These are phyloP conservation scores for Marisa cornuarietis DNA, from an alignment of 1,140 invertebrate genomes.

Conservation along the genomic window DNA sequence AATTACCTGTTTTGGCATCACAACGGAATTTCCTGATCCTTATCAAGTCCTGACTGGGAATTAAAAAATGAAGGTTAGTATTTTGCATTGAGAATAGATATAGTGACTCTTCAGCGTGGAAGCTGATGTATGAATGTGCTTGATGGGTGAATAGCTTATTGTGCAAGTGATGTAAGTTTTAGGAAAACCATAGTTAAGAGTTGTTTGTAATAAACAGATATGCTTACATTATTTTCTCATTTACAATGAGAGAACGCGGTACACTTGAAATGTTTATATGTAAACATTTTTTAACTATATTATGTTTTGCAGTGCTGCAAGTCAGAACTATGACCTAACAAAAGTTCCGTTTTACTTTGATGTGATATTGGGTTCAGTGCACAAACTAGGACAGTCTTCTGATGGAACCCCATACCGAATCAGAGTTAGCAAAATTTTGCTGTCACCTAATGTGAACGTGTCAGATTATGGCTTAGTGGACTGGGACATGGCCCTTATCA, in stretches of 20 bases:
- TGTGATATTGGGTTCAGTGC: slow-evolving; percentile 16
- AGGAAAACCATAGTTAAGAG: no score
- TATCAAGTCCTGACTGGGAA: no score
- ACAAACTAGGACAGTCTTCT: neutral
- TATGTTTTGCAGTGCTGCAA: slow-evolving; percentile 1
- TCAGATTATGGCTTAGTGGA: slow-evolving; percentile 69
- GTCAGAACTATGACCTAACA: slow-evolving; percentile 1
- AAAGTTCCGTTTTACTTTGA: slow-evolving; percentile 17
- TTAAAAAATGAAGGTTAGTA: no score
- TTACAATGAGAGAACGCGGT: neutral
- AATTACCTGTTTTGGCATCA: no score
- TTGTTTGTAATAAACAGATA: neutral
- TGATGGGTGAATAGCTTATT: neutral
- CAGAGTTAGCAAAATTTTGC: neutral
- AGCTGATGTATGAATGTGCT: neutral
- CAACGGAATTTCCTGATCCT: no score
- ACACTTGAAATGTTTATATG: neutral
- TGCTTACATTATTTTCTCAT: neutral
- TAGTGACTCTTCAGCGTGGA: neutral
- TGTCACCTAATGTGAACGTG: slow-evolving; percentile 15
- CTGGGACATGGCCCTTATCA: slow-evolving; percentile 85
- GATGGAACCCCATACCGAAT: slow-evolving; percentile 10
- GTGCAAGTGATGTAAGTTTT: neutral
- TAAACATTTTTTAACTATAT: neutral
- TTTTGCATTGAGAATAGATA: no score